phyloP scores from a whole-genome alignment of 2,113 vertebrate species.

The Trematomus loennbergii region DNA sequence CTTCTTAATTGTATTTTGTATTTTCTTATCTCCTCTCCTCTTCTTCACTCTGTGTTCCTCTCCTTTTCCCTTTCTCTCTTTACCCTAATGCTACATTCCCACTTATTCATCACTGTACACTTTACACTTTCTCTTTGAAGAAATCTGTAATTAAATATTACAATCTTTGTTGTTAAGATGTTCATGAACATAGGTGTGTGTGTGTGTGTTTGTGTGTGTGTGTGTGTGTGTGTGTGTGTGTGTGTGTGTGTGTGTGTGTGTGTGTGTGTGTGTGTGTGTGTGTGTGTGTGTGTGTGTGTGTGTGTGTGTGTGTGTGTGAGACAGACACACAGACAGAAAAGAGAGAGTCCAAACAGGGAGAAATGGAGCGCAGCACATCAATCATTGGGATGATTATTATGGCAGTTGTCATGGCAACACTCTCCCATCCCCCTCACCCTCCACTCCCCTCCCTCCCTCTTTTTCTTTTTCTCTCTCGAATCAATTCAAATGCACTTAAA shows the following conservation, averaged over 20 bases:
- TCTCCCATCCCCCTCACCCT: slow-evolving; percentile 63
- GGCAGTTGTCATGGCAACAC: slow-evolving; percentile 80
- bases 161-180: slow-evolving; percentile 4
- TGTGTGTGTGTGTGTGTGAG: slow-evolving; percentile 25
- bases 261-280: too few species aligned
- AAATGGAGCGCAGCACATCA: slow-evolving; percentile 81
- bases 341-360: slow-evolving; percentile 71
- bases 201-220: too few species aligned
- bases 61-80: not conserved
- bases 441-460: slow-evolving; percentile 43
- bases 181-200: slow-evolving; percentile 34
- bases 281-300: slow-evolving; percentile 12
- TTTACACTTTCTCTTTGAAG: slow-evolving; percentile 2
- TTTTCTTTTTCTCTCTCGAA: slow-evolving; percentile 63
- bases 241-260: too few species aligned
- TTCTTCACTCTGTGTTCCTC: slow-evolving; percentile 37
- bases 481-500: slow-evolving; percentile 77
- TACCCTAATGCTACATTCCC: not conserved
- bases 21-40: not conserved
- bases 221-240: slow-evolving; percentile 4
- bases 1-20: too few species aligned
- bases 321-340: slow-evolving; percentile 36
- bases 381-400: slow-evolving; percentile 84
- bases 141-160: slow-evolving; percentile 3
- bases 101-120: not conserved